phyloP scores from a whole-genome alignment of 2,888 invertebrate genomes.

The Flexamia atlantica region DNA sequence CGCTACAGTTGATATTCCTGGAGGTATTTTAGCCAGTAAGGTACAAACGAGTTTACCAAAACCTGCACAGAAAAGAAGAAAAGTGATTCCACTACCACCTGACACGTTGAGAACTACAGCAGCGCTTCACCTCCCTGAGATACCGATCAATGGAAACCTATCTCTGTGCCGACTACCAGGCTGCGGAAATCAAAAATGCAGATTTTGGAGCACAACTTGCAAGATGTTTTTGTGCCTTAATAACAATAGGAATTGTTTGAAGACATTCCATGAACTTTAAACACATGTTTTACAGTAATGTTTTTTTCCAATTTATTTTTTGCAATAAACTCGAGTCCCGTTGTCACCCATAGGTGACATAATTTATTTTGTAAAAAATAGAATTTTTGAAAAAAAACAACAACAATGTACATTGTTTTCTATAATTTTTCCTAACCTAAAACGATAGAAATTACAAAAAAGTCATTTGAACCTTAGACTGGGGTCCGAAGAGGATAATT shows the following conservation, averaged over 20 bases:
- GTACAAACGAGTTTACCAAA: too few species aligned
- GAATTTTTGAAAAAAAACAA: not conserved
- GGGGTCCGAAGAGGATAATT: too few species aligned
- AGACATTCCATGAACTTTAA: constrained; percentile 5
- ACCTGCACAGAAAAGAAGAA: constrained; percentile 29
- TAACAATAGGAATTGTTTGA: constrained; percentile 56
- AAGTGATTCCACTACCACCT: constrained; percentile 45
- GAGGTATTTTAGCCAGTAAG: constrained; percentile 2
- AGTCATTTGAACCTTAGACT: not conserved
- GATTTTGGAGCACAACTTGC: constrained; percentile 47
- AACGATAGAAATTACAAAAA: not conserved
- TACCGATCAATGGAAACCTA: constrained; percentile 23
- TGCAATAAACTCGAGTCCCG: constrained; percentile 1
- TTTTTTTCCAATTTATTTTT: not conserved
- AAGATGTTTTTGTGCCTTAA: constrained; percentile 48
- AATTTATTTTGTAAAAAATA: constrained; percentile 24
- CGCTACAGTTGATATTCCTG: not conserved
- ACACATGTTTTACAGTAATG: not conserved
- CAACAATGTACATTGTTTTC: constrained; percentile 32
- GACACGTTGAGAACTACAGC: constrained; percentile 17
- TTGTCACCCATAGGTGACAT: constrained; percentile 38
- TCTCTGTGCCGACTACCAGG: constrained; percentile 47
- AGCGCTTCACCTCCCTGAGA: constrained; percentile 49
- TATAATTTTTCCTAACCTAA: constrained; percentile 45
- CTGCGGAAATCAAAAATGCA: constrained; percentile 28